Base-by-base conservation (phyloP, 2,797 vertebrate species). In the Anguilla anguilla region DNA sequence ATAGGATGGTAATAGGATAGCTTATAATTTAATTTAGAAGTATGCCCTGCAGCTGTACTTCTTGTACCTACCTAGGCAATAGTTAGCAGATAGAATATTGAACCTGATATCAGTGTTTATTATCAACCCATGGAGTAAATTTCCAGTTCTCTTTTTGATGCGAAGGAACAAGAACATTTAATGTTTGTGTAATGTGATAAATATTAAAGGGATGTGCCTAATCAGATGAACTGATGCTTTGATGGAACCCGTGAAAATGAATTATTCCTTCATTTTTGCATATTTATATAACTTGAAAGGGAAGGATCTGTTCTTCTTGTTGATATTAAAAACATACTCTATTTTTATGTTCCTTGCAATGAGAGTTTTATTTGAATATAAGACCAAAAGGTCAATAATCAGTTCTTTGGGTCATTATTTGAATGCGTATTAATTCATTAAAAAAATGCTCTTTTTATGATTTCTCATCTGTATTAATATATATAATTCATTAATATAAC, bases 101-200 rank as follows among this genome's bases (percentile, higher is more conserved):
- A 46, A 6, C 2, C 1, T n/a, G 10, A 10, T 25, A 82, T 82
- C 79, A 51, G 22, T 51, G 46, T 22, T n/a, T 51, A 51, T 82
- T 51, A 49, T 82, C 7, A 49, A 7, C 19, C n/a, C 51, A 7
- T 22, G 79, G 25, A 82, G 6, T 82, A 49, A 81, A 82, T 51
- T 82, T 51, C 22, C 43, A 49, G 43, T 51, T 25, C 43, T n/a
- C 7, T 51, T 82, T 51, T 17, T 7, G 17, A 43, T 43, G 39
- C 79, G 4, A n/a, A 82, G 79, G 79, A 82, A n/a, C 46, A 49
- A 51, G 43, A 82, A 51, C 22, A 82, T 82, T 25, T 22, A 46
- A 82, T 81, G 39, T 81, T 81, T 49, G 43, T 81, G 17, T 25
- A 49, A 49, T 82, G 79, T 82, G 79, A 82, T 82, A n/a, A 77